Base-by-base conservation (phyloP, 2,797 vertebrate genomes). In the Kryptolebias ocellatus region DNA sequence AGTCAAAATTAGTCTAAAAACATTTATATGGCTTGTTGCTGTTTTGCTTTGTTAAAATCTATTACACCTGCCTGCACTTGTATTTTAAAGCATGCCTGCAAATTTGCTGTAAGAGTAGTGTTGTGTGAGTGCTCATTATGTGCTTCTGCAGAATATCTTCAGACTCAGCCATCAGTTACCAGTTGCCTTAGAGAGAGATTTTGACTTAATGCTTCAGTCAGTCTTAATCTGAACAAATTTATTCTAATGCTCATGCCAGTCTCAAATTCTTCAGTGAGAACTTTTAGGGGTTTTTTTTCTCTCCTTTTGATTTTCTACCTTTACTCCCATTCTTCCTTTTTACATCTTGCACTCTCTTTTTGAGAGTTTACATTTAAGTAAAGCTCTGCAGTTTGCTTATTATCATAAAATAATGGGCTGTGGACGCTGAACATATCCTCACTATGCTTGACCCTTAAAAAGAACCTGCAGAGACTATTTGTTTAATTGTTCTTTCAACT, bases 361-460 rank as follows among this genome's bases (percentile, higher is more conserved):
- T 56, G 86, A 72, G 74, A 60, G 87, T 66, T 87, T 28, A 73
- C 67, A 86, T 64, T 79, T 53, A 74, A 89, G 76, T 89, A 69
- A 83, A 76, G 80, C 59, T 78, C 56, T 47, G 60, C 51, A 16
- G 74, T 89, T 89, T 80, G 73, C 84, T 92, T 83, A 92, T 94
- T 93, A 92, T 92, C 92, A 90, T 94, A 90, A 93, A 91, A 92
- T 93, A 94, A 93, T 89, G 83, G 88, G 84, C 83, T 76, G 70
- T 70, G 75, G 87, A 83, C 87, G 86, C 70, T 78, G 79, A 84
- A 69, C 52, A 28, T 47, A 87, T 67, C 49, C 66, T 63, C 55
- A 57, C 55, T 55, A 81, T 85, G 58, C 51, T 15, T 60, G 76
- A 87, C 78, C 86, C 74, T 17, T 14, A 82, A 76, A 75, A 27